Base-by-base conservation (phyloP, 2,113 vertebrate species). In the Piliocolobus tephrosceles region DNA sequence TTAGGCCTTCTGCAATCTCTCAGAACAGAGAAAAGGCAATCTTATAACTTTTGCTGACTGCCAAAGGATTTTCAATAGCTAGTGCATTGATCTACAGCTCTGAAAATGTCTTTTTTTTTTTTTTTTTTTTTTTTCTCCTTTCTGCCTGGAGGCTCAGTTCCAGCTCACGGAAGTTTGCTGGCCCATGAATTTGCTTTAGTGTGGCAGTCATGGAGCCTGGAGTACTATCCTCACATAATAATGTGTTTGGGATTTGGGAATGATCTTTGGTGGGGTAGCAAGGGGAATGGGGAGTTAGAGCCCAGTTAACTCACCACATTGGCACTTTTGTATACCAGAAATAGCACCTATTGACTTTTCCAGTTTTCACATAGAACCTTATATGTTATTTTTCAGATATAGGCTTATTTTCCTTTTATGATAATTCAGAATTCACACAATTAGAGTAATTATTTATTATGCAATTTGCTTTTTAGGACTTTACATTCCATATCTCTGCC, bases 1-100 rank as follows among this genome's bases (percentile, higher is more conserved):
- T 83, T 87, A 95, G 94, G 64, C 50, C 66, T 87, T 95, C 82
- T 88, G 55, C 47, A 97, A 79, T 97, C 83, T 89, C 91, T 88
- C 17, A 84, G 86, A 66, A 40, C 25, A 93, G 61, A 96, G 83
- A 80, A 72, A 90, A 96, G 35, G 38, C 61, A 87, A 84, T 85
- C 75, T 96, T 94, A 68, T 13, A 85, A 92, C 50, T 91, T 90
- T 86, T 84, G 38, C 82, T 95, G 84, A 97, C 87, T 92, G 88
- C 30, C 43, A 88, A 82, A 97, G 50, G 66, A 92, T 92, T 93
- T 94, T 75, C 92, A 64, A n/a, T 66, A 89, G 80, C 89, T 95
- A 78, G 79, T 92, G 61, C 81, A 82, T 86, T 90, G 92, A 95
- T 96, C 80, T 83, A 27, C 5, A 76, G 43, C 50, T 95, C 75